A percentile compares a stretch with the other conserved stretches of the same genome.
Conservation (phyloP, 2,113 vertebrate species). For the Columba janthina region DNA sequence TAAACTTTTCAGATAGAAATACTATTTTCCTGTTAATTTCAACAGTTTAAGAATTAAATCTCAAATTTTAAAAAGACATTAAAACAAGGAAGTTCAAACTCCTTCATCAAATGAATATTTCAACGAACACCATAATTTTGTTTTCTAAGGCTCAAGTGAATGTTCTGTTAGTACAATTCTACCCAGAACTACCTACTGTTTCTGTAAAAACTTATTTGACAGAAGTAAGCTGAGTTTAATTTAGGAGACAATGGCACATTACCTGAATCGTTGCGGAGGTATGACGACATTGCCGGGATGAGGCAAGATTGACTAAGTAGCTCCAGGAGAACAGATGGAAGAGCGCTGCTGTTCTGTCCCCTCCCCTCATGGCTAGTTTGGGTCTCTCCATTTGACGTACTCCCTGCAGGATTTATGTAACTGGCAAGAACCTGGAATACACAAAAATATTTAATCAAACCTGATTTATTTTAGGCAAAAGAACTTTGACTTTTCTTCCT, state of each 20-base stretch:
- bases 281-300: conserved; percentile 98
- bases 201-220: neutral
- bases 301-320: conserved; percentile 97
- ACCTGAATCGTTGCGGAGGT: conserved; percentile 98
- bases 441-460: neutral
- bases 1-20: neutral
- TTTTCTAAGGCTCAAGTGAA: neutral
- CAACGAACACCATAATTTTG: fast-evolving
- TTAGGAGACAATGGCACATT: neutral
- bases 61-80: neutral
- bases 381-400: conserved; percentile 79
- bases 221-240: neutral
- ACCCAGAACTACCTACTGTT: neutral
- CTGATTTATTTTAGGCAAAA: neutral
- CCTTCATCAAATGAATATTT: neutral
- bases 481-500: neutral
- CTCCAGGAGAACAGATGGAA: conserved; percentile 91
- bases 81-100: neutral
- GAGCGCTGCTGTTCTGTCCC: conserved; percentile 88
- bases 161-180: neutral
- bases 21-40: neutral
- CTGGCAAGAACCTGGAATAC: conserved; percentile 91
- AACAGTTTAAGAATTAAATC: neutral
- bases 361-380: conserved; percentile 79
- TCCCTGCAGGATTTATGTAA: conserved; percentile 95